A percentile compares a stretch with the other conserved stretches of the same genome.
phyloP scores from a whole-genome alignment of 2,888 invertebrate species.

The Lithodes maja region DNA sequence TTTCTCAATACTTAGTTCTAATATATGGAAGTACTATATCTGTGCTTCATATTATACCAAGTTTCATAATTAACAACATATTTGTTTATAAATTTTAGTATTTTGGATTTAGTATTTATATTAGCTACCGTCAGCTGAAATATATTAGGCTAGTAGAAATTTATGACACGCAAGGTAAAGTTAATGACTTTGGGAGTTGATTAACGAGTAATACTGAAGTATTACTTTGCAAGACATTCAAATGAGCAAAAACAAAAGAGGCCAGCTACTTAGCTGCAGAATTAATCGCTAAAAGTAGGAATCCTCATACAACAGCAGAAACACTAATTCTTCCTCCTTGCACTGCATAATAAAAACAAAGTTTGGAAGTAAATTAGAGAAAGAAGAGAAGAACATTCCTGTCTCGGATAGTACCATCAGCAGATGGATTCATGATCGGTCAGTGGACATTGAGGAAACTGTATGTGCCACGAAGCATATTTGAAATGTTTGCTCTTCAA shows the following conservation, averaged over 20 bases:
- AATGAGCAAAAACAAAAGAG: slow-evolving; percentile 24
- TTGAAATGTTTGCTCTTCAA: slow-evolving; percentile 25
- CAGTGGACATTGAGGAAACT: slow-evolving; percentile 16
- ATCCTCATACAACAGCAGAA: slow-evolving; percentile 7
- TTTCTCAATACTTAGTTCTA: no score
- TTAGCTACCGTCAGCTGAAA: no score
- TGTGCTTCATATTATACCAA: no score
- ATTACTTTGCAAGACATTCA: slow-evolving; percentile 25
- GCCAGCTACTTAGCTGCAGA: slow-evolving; percentile 35
- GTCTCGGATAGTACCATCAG: slow-evolving; percentile 22
- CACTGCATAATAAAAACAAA: neutral
- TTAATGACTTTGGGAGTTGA: no score
- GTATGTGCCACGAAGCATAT: neutral
- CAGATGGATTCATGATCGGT: slow-evolving; percentile 26
- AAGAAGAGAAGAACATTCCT: neutral
- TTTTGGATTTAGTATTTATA: no score
- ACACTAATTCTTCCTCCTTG: slow-evolving; percentile 13
- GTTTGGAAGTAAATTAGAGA: neutral
- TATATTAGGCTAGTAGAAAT: no score
- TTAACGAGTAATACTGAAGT: neutral
- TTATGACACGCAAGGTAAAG: no score
- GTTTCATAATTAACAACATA: no score
- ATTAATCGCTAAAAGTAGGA: slow-evolving; percentile 23
- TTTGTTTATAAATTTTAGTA: no score
- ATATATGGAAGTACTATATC: no score